Conservation (phyloP, 2,888 invertebrate genomes). For the Ferrisia virgata region DNA sequence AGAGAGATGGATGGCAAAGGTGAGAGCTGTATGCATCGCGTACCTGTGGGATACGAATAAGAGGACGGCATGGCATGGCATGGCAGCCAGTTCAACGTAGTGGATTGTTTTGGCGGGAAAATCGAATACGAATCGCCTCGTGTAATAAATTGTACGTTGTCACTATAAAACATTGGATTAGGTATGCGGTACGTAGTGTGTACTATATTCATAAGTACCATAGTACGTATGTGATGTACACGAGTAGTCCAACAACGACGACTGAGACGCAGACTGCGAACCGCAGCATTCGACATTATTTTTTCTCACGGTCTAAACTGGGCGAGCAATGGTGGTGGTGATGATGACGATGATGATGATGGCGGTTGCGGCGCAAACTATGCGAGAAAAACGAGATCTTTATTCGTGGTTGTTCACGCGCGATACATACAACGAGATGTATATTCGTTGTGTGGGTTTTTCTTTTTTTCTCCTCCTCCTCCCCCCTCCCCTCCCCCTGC, state of each 20-base stretch:
- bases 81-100: not conserved
- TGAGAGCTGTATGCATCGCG: not conserved
- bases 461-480: not conserved
- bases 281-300: not conserved
- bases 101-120: not conserved
- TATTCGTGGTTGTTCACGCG: too few relatives aligned
- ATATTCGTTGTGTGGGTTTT: not conserved
- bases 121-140: not conserved
- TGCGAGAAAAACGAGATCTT: not conserved
- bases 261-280: not conserved
- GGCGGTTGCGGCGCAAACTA: not conserved
- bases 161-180: too few relatives aligned
- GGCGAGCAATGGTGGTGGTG: not conserved
- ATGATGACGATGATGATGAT: not conserved
- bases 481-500: not conserved
- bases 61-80: not conserved
- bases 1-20: too few relatives aligned
- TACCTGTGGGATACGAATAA: too few relatives aligned
- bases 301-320: not conserved
- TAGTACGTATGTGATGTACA: too few relatives aligned
- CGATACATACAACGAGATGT: too few relatives aligned
- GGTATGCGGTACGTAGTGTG: too few relatives aligned
- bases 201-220: too few relatives aligned
- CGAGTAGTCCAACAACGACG: not conserved
- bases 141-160: not conserved